Conservation (phyloP, 2,113 vertebrate genomes). For the Callocephalon fimbriatum region DNA sequence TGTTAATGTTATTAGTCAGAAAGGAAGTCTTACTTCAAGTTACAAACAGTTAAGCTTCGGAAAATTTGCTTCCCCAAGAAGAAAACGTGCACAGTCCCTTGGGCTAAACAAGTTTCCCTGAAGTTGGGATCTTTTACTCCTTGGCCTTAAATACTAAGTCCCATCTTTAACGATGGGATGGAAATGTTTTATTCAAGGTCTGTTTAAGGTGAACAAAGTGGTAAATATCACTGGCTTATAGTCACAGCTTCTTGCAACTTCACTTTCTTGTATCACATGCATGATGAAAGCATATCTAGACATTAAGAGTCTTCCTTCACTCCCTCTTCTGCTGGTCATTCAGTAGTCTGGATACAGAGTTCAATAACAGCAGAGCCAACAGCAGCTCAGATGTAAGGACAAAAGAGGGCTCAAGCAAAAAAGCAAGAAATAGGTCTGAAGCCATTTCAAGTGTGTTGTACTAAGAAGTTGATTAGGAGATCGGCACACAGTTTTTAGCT, state of each 20-base stretch:
- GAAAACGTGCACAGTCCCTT: not conserved
- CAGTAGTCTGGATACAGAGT: not conserved
- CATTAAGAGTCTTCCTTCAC: not conserved
- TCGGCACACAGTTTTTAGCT: too few relatives aligned
- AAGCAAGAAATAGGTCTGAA: not conserved
- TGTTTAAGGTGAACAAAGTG: not conserved
- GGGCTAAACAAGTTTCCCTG: not conserved
- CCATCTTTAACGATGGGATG: not conserved
- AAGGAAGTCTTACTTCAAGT: not conserved
- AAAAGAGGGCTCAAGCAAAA: not conserved
- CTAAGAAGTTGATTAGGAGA: not conserved
- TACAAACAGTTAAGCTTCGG: not conserved
- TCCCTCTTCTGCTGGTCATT: not conserved
- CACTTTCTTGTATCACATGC: not conserved
- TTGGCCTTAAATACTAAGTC: not conserved
- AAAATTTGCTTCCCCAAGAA: not conserved
- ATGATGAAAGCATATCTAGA: not conserved
- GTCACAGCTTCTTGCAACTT: not conserved
- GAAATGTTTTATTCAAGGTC: not conserved
- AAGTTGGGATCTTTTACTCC: not conserved
- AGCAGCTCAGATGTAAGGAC: not conserved
- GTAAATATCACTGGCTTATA: not conserved
- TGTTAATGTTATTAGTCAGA: not conserved
- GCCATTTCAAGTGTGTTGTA: too few relatives aligned
- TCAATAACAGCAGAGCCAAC: not conserved